phyloP scores from a whole-genome alignment of 2,888 invertebrate species.

The Gymnosoma rotundatum region DNA sequence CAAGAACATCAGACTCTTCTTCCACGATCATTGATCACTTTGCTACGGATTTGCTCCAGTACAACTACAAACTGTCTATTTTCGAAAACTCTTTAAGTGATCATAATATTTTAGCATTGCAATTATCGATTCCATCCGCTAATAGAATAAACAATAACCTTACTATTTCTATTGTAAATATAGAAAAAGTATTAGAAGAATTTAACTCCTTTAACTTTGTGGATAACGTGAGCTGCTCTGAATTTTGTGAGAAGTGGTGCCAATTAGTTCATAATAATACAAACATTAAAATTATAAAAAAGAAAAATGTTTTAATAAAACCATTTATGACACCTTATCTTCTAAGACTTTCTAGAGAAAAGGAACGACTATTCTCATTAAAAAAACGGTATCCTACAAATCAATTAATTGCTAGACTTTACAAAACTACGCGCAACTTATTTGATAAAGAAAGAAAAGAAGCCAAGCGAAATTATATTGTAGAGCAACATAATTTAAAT shows the following conservation, averaged over 20 bases:
- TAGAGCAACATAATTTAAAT: constrained; percentile 21
- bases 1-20: constrained; percentile 11
- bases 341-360: no score
- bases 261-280: no score
- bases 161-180: constrained; percentile 14
- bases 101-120: not conserved
- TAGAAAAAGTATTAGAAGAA: constrained; percentile 9
- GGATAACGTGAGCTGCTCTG: no score
- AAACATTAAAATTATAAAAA: no score
- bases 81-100: constrained; percentile 4
- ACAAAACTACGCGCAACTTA: not conserved
- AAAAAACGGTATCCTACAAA: constrained; percentile 14
- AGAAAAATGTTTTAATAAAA: no score
- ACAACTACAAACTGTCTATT: constrained; percentile 14
- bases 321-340: no score
- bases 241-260: no score
- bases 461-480: not conserved
- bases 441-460: not conserved
- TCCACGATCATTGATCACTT: constrained; percentile 12
- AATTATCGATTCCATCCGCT: constrained; percentile 14
- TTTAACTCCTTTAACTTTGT: not conserved
- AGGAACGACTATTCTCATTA: not conserved
- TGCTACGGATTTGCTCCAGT: constrained; percentile 12
- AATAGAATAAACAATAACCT: constrained; percentile 12
- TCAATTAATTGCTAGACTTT: constrained; percentile 10